Base-by-base conservation (phyloP, 2,113 vertebrate genomes). In the Pollimyrus isidori region DNA sequence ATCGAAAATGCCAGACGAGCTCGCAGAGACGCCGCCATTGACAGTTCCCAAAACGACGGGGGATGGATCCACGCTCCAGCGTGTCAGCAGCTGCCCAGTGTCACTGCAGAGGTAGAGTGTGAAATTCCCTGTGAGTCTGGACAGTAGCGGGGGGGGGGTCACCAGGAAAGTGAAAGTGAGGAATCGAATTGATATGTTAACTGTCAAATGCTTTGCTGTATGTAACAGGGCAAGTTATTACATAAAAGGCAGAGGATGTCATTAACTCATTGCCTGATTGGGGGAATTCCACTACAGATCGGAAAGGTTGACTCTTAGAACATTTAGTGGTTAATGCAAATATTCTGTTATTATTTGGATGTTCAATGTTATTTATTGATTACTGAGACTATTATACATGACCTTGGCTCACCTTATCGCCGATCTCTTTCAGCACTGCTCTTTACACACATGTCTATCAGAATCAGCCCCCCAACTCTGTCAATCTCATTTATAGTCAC, bases 51-150 rank as follows among this genome's bases (percentile, higher is more conserved):
- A 30, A 17, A 62, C n/a, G 39, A 85, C 88, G 10, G 53, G 62
- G 39, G 91, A 89, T 48, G 53, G 48, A 6, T 86, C 89, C 7
- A n/a, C 88, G 11, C 90, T 93, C 23, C 89, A 91, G 80, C 92
- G 92, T 86, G 92, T 91, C 11, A 85, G 87, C 76, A 92, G 92
- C 87, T 93, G 92, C 62, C 92, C 92, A 9, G 91, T 91, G 11
- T 87, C 91, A 15, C 48, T 92, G 49, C 92, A 92, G 50, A 92
- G 92, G 92, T 93, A 87, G 80, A 53, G 4, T 65, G 17, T 82
- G 30, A 56, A 62, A 82, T 7, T 42, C 19, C 7, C n/a, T n/a
- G 39, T 45, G 4, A 23, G 11, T 69, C 89, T 89, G 7, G 21
- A 0, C 0, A 30, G 83, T 39, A 39, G 82, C 3, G 0, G 42